Evolutionary conservation across 2,113 vertebrate genomes (phyloP), one percentile per base, ranked within the genome.

Genomic region (Clarias magur): DNA sequence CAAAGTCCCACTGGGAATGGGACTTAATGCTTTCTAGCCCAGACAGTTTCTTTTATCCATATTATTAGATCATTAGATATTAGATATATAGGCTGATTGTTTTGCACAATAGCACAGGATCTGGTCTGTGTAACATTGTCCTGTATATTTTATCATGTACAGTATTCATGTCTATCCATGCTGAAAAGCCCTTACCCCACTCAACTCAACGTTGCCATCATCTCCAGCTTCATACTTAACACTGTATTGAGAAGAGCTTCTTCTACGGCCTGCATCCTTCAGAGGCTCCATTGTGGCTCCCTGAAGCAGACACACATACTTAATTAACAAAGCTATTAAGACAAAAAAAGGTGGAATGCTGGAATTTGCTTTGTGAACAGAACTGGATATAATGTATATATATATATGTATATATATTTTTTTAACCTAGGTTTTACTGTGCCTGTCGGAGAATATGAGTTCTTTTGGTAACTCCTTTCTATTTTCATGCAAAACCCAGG

Each of bases 181-280:
- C 38, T 34, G 23, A 80, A 17, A 78, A 38, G 19, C 92, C 95
- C 96, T 97, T 93, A 97, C 96, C 95, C 96, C 96, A 6, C 94
- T 96, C 96, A 96, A 97, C 90, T 97, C 96, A 91, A 97, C 95
- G 91, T 94, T 96, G 86, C 94, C 96, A 88, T 97, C 96, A 90
- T 97, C 96, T 86, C 95, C 95, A 89, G 95, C 92, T 63, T 96
- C 94, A 0, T 96, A 97, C 90, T 96, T 97, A 88, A 97, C 95
- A 0, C 92, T 93, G 89, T 93, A 94, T 82, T 94, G 84, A 87
- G 92, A 91, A n/a, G 94, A 94, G 84, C 95, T 96, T 54, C 94
- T 92, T 57, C 92, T 92, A 30, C 91, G 89, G 65, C 94, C 93
- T 0, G 93, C 92, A 15, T 97, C 96, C 90, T 96, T 96, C 88